phyloP scores from a whole-genome alignment of 2,888 invertebrate genomes.

The Drosophila emarginata region DNA sequence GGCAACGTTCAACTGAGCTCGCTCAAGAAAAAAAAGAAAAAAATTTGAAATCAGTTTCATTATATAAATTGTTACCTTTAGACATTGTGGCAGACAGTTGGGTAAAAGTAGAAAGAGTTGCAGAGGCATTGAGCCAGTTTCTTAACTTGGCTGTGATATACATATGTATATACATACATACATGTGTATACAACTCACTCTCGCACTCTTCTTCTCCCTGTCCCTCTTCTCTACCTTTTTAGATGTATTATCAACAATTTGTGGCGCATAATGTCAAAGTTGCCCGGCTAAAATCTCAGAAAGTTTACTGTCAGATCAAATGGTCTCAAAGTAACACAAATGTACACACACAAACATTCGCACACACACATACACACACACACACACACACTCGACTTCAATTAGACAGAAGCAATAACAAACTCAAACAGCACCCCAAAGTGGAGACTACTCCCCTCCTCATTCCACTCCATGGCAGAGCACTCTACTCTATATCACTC shows the following conservation, averaged over 20 bases:
- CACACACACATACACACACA: background rate
- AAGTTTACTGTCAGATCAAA: conserved; percentile 39
- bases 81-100: conserved; percentile 68
- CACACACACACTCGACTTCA: conserved; percentile 59
- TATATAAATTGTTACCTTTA: conserved; percentile 76
- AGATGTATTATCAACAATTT: conserved; percentile 70
- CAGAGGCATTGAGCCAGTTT: conserved; percentile 45
- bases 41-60: conserved; percentile 76
- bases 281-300: conserved; percentile 36
- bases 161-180: conserved; percentile 6
- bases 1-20: conserved; percentile 24
- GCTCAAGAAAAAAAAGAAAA: conserved; percentile 29
- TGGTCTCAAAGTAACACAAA: conserved; percentile 33
- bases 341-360: conserved; percentile 20
- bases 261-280: conserved; percentile 75
- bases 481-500: conserved; percentile 4
- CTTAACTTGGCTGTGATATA: conserved; percentile 52
- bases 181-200: no score
- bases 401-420: conserved; percentile 60
- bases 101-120: conserved; percentile 12
- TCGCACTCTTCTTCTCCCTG: background rate
- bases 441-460: conserved; percentile 51
- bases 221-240: conserved; percentile 26
- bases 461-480: conserved; percentile 25
- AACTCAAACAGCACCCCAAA: conserved; percentile 34